These are phyloP conservation scores for Drosophila chauvacae DNA, from an alignment of 1,140 invertebrate genomes.

Conservation along the genomic window DNA sequence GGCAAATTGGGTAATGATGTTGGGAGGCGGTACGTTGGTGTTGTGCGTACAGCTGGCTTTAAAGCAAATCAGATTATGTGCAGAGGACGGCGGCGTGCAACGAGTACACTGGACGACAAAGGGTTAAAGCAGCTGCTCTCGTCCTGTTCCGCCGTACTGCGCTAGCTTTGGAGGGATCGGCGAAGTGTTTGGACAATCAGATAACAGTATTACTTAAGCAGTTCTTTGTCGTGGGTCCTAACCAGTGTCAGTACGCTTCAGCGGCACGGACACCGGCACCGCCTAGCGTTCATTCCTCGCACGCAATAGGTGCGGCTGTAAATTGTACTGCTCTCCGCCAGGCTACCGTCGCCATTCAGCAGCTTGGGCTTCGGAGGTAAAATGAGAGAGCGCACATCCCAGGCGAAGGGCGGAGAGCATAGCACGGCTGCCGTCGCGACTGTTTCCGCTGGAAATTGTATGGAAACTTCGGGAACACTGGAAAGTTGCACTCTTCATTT, in stretches of 20 bases:
- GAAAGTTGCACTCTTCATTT: constrained; percentile 27
- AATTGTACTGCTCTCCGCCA: constrained; percentile 34
- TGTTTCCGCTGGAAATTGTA: constrained; percentile 41
- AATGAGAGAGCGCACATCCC: constrained; percentile 31
- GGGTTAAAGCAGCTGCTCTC: not conserved
- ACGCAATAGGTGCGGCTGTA: constrained; percentile 32
- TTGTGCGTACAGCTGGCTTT: constrained; percentile 1
- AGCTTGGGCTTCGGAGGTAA: constrained; percentile 64
- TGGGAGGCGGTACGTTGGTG: not conserved
- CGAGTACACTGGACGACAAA: not conserved
- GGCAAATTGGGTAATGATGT: constrained; percentile 23
- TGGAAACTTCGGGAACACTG: constrained; percentile 44
- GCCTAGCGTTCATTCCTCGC: constrained; percentile 51
- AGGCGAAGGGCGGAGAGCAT: not conserved
- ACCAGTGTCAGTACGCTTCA: not conserved
- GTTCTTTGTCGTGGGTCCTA: constrained; percentile 9
- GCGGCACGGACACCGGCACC: constrained; percentile 4
- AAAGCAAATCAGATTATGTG: not conserved
- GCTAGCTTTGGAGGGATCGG: not conserved
- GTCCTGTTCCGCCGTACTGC: not conserved
- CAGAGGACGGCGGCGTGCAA: no score
- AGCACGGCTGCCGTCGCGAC: constrained; percentile 1
- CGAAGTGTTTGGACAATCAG: constrained; percentile 10
- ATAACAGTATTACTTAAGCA: constrained; percentile 25
- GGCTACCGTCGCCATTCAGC: constrained; percentile 68